Base-by-base conservation (phyloP, 2,888 invertebrate genomes). In the Trypoxylon attenuatum region DNA sequence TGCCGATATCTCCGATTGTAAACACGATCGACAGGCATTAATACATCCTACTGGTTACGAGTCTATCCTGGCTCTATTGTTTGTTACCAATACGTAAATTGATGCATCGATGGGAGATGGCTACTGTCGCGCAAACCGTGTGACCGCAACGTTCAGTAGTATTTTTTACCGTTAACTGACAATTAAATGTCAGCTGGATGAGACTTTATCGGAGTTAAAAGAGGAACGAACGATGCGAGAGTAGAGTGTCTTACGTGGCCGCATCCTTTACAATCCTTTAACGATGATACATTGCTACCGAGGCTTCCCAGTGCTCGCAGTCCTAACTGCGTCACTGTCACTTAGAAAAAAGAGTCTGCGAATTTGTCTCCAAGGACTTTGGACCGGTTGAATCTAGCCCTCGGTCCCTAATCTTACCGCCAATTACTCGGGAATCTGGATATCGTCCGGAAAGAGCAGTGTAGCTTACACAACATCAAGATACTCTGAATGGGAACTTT, bases 241-340 rank as follows among this genome's bases (percentile, higher is more conserved):
- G 45, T 22, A 51, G 49, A 46, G 38, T 42, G n/a, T n/a, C n/a
- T n/a, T n/a, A n/a, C n/a, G 38, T 5, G n/a, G 29, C 50, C 53
- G 75, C 73, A 76, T 77, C 75, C 74, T 75, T 78, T 69, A 76
- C 69, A 73, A 73, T 76, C 59, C 73, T 74, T 74, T 83, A 83
- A 83, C 78, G 80, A 83, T 82, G 83, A 83, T 79, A 80, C 78
- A 83, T 83, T 59, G 69, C 81, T 63, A 55, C 63, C 45, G 66
- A 69, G 70, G 51, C 68, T 69, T 66, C 75, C 71, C 71, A 69
- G 71, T 73, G 78, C 70, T 69, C 70, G 63, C 65, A 68, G 63
- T 66, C 69, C 71, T 69, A 69, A 58, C 62, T 68, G 61, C 67
- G 69, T 73, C 73, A 69, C 68, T 68, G 79, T 79, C 76, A 78